phyloP scores from a whole-genome alignment of 2,888 invertebrate genomes.

The Junonia oenone region DNA sequence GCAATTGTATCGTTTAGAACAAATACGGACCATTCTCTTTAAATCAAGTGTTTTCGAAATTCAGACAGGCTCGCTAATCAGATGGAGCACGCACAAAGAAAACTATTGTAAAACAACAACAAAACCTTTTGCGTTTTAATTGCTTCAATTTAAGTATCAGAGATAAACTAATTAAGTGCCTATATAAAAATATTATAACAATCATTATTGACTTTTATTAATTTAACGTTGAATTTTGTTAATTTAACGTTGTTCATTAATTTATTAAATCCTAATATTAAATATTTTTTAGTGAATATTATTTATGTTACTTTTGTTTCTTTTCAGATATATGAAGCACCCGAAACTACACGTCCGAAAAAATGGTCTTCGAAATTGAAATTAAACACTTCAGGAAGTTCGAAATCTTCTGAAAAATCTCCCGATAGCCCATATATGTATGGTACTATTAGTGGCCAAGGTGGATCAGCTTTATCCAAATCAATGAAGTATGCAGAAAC shows the following conservation, averaged over 20 bases:
- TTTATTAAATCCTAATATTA: too few species aligned
- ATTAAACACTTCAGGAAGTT: slow-evolving; percentile 71
- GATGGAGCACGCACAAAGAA: slow-evolving; percentile 32
- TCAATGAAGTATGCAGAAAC: slow-evolving; percentile 92
- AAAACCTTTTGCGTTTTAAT: slow-evolving; percentile 33
- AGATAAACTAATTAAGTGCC: too few species aligned
- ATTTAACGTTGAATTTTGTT: too few species aligned
- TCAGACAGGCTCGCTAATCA: slow-evolving; percentile 35
- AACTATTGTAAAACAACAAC: slow-evolving; percentile 32
- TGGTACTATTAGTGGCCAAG: slow-evolving; percentile 78
- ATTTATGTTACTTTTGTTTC: slow-evolving; percentile 22
- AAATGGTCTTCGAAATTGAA: slow-evolving; percentile 87
- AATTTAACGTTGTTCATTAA: too few species aligned
- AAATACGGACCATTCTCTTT: slow-evolving; percentile 23
- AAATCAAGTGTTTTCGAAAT: slow-evolving; percentile 33
- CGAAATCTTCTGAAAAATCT: slow-evolving; percentile 67
- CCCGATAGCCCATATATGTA: slow-evolving; percentile 72
- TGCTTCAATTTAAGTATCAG: slow-evolving; percentile 17
- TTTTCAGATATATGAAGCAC: slow-evolving; percentile 73
- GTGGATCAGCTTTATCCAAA: slow-evolving; percentile 86
- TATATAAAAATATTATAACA: too few species aligned
- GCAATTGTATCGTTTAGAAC: slow-evolving; percentile 25
- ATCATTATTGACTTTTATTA: too few species aligned
- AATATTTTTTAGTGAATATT: background rate
- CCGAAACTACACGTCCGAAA: slow-evolving; percentile 80